Base-by-base conservation (phyloP, 2,888 invertebrate genomes). In the Pogonocherus hispidulus region DNA sequence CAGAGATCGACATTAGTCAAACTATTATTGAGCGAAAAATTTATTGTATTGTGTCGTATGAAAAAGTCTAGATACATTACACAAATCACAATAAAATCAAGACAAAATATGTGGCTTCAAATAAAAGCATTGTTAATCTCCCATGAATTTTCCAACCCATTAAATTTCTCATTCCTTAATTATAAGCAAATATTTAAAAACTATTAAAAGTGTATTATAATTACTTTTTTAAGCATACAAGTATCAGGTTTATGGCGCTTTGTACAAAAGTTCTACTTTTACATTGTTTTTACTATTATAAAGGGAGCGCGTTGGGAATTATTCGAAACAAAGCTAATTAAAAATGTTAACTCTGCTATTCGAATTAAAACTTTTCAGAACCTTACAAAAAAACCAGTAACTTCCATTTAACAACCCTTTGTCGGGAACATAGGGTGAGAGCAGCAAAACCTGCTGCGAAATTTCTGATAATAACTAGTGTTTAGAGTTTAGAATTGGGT, bases 121-220 rank as follows among this genome's bases (percentile, higher is more conserved):
- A n/a, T n/a, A n/a, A n/a, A n/a, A n/a, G n/a, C n/a, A n/a, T n/a
- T n/a, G n/a, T n/a, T n/a, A n/a, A n/a, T n/a, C n/a, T n/a, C 8
- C 4, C 27, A 27, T 5, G 27, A 5, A 5, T 18, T n/a, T 16
- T 32, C 18, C 27, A 18, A 11, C 9, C 32, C 32, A 52, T 52
- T 52, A 52, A 8, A 14, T 11, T 52, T 14, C 52, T 51, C 60
- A 54, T 65, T 51, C 65, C 49, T 63, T 74, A 74, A 74, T 74
- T 71, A 65, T 67, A 62, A 65, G 66, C 71, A 74, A 74, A 74
- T 70, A 70, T 71, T 71, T 68, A 57, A 73, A 18, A 66, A 60
- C 69, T 66, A 68, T 67, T 68, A 71, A 73, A 71, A 67, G 69
- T 71, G 66, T 67, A 71, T 69, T 69, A 59, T 56, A 64, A 66